phyloP scores from a whole-genome alignment of 2,113 vertebrate species.

The Calidris pygmaea region DNA sequence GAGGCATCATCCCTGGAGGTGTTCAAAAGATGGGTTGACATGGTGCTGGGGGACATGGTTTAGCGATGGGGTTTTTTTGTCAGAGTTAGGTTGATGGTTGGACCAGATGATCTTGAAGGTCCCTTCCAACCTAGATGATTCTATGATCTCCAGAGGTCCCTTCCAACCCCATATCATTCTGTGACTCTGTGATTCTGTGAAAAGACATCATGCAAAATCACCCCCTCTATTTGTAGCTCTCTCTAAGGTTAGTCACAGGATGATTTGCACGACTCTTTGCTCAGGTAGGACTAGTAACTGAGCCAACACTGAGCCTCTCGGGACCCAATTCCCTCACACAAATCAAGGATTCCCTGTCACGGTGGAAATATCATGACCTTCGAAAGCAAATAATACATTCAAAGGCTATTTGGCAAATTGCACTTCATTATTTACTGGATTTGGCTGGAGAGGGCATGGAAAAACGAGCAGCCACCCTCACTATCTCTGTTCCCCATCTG shows the following conservation, averaged over 20 bases:
- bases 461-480: neutral
- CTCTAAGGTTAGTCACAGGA: neutral
- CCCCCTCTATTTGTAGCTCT: neutral
- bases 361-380: neutral
- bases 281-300: neutral
- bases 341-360: neutral
- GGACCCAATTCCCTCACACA: neutral
- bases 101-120: too few species aligned
- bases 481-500: slow-evolving; percentile 54
- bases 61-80: too few species aligned
- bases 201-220: neutral
- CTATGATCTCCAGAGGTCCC: too few species aligned
- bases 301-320: fast-evolving
- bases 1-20: too few species aligned
- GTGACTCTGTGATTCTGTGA: too few species aligned
- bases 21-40: too few species aligned
- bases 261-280: neutral
- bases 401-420: slow-evolving; percentile 33
- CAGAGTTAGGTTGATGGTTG: too few species aligned
- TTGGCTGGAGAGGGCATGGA: slow-evolving; percentile 18
- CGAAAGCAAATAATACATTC: neutral
- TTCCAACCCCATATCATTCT: too few species aligned
- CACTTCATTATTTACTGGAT: slow-evolving; percentile 47
- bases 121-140: too few species aligned
- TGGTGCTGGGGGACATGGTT: too few species aligned